These are phyloP conservation scores for Drosophila aff. DNA, from an alignment of 1,140 invertebrate species.

Conservation along the genomic window DNA sequence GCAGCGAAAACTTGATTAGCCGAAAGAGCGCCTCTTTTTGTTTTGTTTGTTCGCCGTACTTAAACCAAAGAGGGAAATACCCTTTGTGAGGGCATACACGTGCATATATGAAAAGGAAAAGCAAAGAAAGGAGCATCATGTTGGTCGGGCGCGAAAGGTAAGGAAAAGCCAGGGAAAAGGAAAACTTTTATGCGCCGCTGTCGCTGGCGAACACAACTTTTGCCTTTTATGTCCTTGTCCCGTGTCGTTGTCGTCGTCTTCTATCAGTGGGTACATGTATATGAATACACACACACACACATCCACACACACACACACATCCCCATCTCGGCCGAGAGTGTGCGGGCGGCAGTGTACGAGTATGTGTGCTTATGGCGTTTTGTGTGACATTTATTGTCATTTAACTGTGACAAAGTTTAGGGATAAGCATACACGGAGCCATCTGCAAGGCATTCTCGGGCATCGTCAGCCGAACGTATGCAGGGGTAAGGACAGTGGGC, in stretches of 20 bases:
- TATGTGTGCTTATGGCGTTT: slow-evolving; percentile 74
- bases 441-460: slow-evolving; percentile 26
- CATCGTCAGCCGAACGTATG: not conserved
- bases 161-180: slow-evolving; percentile 34
- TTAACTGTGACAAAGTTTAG: slow-evolving; percentile 82
- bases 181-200: slow-evolving; percentile 54
- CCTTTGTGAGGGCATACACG: slow-evolving; percentile 3
- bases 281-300: not conserved
- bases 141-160: slow-evolving; percentile 34
- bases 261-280: slow-evolving; percentile 54
- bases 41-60: not conserved
- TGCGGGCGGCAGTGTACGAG: slow-evolving; percentile 6
- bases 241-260: slow-evolving; percentile 40
- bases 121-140: slow-evolving; percentile 26
- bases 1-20: slow-evolving; percentile 1
- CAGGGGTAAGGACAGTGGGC: not conserved
- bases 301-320: not conserved
- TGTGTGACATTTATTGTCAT: slow-evolving; percentile 84
- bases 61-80: not conserved
- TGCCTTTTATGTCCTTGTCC: slow-evolving; percentile 74
- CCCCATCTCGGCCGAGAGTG: not conserved
- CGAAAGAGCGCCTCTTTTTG: too few relatives aligned
- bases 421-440: slow-evolving; percentile 66
- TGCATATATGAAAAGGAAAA: slow-evolving; percentile 15
- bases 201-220: slow-evolving; percentile 41